Evolutionary conservation across 2,888 invertebrate species (phyloP).

Genomic region (Eremobia ochroleuca): DNA sequence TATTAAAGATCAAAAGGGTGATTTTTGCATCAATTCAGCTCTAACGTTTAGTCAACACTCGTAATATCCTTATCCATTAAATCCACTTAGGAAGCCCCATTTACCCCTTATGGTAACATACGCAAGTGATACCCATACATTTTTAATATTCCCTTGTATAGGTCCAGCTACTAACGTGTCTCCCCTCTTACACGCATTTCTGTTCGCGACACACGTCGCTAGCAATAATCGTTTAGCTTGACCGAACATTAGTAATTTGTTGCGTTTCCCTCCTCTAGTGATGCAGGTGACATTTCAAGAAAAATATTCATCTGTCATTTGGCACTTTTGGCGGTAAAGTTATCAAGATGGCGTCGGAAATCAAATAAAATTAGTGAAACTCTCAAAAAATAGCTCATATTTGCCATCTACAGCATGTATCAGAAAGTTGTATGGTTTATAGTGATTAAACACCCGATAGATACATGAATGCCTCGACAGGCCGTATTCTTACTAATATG

Average conservation of each 20-base stretch:
- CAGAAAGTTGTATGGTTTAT: background rate
- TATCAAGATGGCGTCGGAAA: conserved; percentile 16
- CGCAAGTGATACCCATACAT: conserved; percentile 64
- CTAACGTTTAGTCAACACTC: conserved; percentile 8
- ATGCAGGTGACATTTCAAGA: conserved; percentile 50
- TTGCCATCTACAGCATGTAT: background rate
- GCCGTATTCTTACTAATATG: background rate
- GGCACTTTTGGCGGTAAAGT: conserved; percentile 24
- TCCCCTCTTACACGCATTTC: conserved; percentile 69
- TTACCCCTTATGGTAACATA: conserved; percentile 41
- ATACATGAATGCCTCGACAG: background rate
- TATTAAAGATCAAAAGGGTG: background rate
- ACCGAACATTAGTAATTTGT: conserved; percentile 72
- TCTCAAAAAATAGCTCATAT: background rate
- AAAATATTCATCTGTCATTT: conserved; percentile 14
- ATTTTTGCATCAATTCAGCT: conserved; percentile 12
- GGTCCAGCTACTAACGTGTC: conserved; percentile 45
- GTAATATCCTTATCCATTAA: conserved; percentile 36
- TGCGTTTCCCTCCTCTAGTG: conserved; percentile 44
- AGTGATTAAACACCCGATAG: background rate
- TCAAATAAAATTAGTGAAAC: background rate
- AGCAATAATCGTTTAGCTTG: conserved; percentile 73
- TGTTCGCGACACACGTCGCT: conserved; percentile 81
- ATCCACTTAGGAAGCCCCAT: conserved; percentile 50
- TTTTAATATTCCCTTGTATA: conserved; percentile 63